Evolutionary conservation across 2,113 vertebrate species (phyloP), one percentile per base, ranked within the genome.

Genomic region (Acanthisitta chloris): DNA sequence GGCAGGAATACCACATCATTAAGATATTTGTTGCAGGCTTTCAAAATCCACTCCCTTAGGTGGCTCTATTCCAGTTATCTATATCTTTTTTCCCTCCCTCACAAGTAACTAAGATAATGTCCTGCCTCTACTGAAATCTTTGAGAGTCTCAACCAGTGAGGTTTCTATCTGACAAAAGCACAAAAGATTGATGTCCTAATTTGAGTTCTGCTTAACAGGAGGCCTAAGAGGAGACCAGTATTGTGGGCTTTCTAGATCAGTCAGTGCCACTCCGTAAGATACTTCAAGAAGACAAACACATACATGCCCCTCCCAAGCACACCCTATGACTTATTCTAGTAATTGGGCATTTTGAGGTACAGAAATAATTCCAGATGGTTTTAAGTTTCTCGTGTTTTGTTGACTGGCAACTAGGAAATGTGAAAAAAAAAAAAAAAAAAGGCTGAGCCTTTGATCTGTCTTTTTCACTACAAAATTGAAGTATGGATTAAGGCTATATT

Each of bases 341-440:
- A 58, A 51, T 14, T 18, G 67, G 78, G 15, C 6, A 34, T 55
- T 86, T 34, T 62, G 40, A 78, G 46, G 14, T 9, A 28, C 12
- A 38, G 13, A 58, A 58, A 13, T 54, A 77, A 26, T 46, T 62
- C 15, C 33, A 62, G 38, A 40, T 25, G 48, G 5, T 69, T 81
- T 52, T 17, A 86, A 46, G 24, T 36, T 69, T 54, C 21, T 58
- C 14, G 6, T 78, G 7, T 24, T 36, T 66, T 73, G 13, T 86
- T 76, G 86, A 24, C 24, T 46, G 59, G 9, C 26, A 81, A 42
- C 59, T 54, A 67, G 26, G 31, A 73, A 90, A 71, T 4, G 28
- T 57, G n/a, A 15, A 46, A 46, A 73, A 67, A 1, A n/a, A 66
- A n/a, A 17, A 65, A 17, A 0, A 23, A 72, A 17, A 0, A 23